These are phyloP conservation scores for Mola mola DNA, from an alignment of 2,113 vertebrate species.

Conservation along the genomic window DNA sequence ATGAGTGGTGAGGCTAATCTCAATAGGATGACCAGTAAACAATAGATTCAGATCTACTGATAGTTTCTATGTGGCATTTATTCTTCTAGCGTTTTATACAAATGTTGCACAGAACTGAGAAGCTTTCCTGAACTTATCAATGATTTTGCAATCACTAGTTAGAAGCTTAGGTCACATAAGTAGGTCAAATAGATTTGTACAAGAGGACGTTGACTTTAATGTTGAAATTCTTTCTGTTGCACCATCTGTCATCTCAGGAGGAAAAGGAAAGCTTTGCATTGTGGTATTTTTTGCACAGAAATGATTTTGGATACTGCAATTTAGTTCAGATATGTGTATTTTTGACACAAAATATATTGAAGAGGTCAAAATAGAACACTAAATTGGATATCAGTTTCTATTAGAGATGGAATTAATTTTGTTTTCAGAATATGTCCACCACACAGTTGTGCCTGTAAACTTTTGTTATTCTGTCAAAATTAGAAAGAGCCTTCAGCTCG, in stretches of 20 bases:
- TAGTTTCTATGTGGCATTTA: background rate
- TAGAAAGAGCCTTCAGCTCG: conserved; percentile 4
- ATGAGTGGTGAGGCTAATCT: no score
- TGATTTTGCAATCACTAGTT: conserved; percentile 33
- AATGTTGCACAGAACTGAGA: conserved; percentile 27
- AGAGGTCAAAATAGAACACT: background rate
- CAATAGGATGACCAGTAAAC: no score
- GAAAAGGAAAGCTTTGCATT: conserved; percentile 13
- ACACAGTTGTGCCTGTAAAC: conserved; percentile 32
- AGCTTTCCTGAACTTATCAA: conserved; percentile 4
- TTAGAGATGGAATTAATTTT: no score
- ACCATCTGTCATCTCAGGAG: conserved; percentile 38
- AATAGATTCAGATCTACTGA: background rate
- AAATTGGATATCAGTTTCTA: background rate
- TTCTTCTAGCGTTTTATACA: conserved; percentile 8
- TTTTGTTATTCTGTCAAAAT: background rate
- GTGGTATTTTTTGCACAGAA: background rate
- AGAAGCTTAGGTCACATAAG: background rate
- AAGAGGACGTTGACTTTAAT: background rate
- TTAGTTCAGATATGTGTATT: no score
- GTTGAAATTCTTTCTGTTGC: conserved; percentile 5
- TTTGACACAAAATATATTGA: no score
- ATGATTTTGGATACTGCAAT: background rate
- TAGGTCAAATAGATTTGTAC: background rate
- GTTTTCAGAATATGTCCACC: no score